phyloP scores from a whole-genome alignment of 2,113 vertebrate genomes.

The Morone chrysops region DNA sequence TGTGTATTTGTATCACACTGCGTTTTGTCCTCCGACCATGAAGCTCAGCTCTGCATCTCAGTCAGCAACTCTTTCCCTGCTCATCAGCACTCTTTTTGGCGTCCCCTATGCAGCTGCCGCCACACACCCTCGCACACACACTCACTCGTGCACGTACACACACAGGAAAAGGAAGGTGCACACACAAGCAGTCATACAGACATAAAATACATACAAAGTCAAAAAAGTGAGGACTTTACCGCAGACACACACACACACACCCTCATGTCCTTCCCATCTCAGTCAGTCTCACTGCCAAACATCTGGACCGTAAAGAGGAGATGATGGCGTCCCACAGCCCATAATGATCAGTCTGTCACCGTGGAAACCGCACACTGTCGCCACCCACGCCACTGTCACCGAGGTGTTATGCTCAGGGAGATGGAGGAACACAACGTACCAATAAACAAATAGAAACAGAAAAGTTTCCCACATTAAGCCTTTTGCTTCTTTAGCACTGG shows the following conservation, averaged over 20 bases:
- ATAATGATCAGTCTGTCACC: conserved; percentile 72
- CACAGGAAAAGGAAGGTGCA: neutral
- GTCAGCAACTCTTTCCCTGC: conserved; percentile 72
- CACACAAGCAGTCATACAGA: conserved; percentile 18
- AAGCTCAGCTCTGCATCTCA: conserved; percentile 64
- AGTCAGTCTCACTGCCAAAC: conserved; percentile 61
- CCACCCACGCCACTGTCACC: conserved; percentile 42
- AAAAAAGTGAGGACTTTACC: conserved; percentile 33
- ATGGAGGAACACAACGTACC: conserved; percentile 1
- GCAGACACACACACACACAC: conserved; percentile 13
- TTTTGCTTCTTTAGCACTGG: neutral
- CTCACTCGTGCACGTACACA: neutral
- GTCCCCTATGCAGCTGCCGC: conserved; percentile 58
- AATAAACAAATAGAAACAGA: conserved; percentile 21
- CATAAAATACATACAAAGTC: conserved; percentile 53
- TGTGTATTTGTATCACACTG: conserved; percentile 48
- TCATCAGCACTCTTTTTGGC: conserved; percentile 74
- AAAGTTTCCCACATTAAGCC: conserved; percentile 12
- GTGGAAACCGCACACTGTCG: conserved; percentile 60
- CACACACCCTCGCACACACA: conserved; percentile 11
- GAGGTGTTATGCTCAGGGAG: conserved; percentile 52
- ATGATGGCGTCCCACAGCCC: conserved; percentile 70
- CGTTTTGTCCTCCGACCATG: conserved; percentile 59
- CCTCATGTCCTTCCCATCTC: conserved; percentile 46
- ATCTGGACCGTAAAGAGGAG: conserved; percentile 73